Evolutionary conservation across 2,797 vertebrate genomes (phyloP).

Genomic region (Amphiprion clarkii): DNA sequence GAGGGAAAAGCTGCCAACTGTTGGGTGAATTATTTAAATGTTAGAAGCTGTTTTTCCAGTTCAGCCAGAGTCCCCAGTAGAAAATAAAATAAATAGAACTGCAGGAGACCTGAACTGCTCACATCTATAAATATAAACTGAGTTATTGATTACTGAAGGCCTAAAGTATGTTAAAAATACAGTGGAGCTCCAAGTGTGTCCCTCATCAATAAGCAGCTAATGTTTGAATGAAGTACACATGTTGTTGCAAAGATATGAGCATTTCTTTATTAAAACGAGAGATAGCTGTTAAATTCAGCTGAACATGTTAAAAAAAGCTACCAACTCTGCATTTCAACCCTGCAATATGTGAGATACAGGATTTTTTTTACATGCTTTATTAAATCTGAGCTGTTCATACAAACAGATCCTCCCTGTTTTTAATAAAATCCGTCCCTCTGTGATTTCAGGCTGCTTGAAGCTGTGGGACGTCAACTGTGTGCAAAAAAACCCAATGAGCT

Average conservation of each 20-base stretch:
- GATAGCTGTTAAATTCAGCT: conserved; percentile 23
- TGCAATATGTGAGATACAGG: conserved; percentile 11
- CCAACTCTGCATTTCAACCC: conserved; percentile 14
- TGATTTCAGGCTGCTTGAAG: conserved; percentile 58
- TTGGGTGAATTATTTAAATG: conserved; percentile 22
- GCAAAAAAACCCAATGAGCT: conserved; percentile 52
- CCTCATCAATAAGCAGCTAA: neutral
- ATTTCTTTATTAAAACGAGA: conserved; percentile 15
- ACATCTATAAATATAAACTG: conserved; percentile 2
- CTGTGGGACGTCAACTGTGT: conserved; percentile 50
- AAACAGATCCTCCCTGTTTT: conserved; percentile 57
- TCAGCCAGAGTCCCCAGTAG: neutral
- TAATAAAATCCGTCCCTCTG: conserved; percentile 52
- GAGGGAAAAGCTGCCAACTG: neutral
- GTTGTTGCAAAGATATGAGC: conserved; percentile 12
- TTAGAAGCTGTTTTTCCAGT: conserved; percentile 9
- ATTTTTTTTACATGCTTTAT: conserved; percentile 47
- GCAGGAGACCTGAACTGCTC: neutral
- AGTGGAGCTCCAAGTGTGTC: no score
- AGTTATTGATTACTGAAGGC: conserved; percentile 8
- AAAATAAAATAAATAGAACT: neutral
- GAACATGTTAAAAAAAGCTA: conserved; percentile 17
- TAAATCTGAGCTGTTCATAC: conserved; percentile 41
- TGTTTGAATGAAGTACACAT: conserved; percentile 16
- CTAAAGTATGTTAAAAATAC: no score